These are phyloP conservation scores for Phyllostomus discolor DNA, from an alignment of 2,113 vertebrate species.

Conservation along the genomic window DNA sequence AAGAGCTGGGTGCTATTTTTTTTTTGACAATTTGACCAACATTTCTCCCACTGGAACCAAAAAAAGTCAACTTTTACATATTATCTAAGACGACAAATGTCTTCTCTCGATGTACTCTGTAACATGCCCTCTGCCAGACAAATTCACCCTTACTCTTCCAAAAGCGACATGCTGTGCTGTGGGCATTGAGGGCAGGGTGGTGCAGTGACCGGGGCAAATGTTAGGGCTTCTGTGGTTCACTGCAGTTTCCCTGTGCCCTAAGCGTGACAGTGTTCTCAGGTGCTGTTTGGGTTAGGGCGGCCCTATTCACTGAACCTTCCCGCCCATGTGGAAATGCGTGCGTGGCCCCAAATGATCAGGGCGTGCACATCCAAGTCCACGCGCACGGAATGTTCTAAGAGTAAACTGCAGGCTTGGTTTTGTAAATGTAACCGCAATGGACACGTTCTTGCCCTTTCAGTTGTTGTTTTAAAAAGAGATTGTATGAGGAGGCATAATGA, in stretches of 20 bases:
- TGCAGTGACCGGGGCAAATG: not conserved
- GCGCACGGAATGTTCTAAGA: not conserved
- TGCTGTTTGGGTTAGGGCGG: not conserved
- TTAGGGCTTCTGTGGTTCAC: not conserved
- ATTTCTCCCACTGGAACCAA: slow-evolving; percentile 66
- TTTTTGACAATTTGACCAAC: slow-evolving; percentile 65
- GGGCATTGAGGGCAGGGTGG: not conserved
- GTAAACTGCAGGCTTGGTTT: not conserved
- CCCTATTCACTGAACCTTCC: slow-evolving; percentile 17
- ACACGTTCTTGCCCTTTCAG: not conserved
- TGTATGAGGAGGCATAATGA: not conserved
- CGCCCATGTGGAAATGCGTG: not conserved
- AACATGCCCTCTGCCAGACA: slow-evolving; percentile 42
- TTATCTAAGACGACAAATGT: slow-evolving; percentile 66
- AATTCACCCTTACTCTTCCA: slow-evolving; percentile 4
- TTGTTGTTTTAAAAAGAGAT: not conserved
- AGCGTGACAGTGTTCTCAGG: not conserved
- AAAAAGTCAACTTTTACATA: slow-evolving; percentile 72
- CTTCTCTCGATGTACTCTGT: slow-evolving; percentile 59
- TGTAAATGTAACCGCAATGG: not conserved
- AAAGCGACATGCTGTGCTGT: not conserved
- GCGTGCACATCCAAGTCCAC: not conserved
- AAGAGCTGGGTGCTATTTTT: slow-evolving; percentile 49
- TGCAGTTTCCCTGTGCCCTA: not conserved
- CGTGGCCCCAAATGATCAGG: not conserved